Evolutionary conservation across 2,797 vertebrate species (phyloP).

Genomic region (Prunella strophiata): DNA sequence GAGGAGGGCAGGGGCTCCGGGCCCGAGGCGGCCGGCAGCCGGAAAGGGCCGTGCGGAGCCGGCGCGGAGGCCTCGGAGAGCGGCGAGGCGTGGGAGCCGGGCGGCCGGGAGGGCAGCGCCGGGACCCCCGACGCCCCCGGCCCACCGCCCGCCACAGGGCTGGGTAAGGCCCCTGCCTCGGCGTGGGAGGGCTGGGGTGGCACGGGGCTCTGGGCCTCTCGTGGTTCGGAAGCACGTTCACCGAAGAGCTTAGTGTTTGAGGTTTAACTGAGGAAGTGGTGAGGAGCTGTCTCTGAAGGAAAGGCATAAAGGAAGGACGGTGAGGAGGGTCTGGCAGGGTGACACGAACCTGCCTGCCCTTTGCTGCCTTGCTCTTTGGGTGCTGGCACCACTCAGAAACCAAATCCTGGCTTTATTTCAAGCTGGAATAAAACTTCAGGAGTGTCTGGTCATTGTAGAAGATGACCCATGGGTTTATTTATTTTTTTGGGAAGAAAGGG

Average conservation of each 20-base stretch:
- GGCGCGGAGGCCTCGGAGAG: conserved; percentile 69
- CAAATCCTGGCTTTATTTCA: background rate
- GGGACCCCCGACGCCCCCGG: conserved; percentile 35
- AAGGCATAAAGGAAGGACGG: background rate
- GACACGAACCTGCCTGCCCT: fast-evolving
- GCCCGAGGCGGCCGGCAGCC: background rate
- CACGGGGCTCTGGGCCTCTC: fast-evolving
- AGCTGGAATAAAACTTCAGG: background rate
- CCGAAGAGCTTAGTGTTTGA: background rate
- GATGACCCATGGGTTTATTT: background rate
- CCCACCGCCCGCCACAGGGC: conserved; percentile 42
- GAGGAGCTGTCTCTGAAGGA: background rate
- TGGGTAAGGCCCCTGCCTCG: conserved; percentile 67
- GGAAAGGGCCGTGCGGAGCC: conserved; percentile 22
- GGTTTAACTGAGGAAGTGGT: background rate
- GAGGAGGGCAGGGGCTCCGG: conserved; percentile 65
- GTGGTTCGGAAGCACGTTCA: background rate
- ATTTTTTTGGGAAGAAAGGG: background rate
- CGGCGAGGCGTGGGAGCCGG: conserved; percentile 71
- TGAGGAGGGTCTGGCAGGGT: background rate
- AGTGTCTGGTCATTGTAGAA: background rate
- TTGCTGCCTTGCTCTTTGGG: background rate
- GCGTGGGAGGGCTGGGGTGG: background rate
- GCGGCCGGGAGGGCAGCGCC: conserved; percentile 39
- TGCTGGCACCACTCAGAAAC: background rate